Conservation (phyloP, 2,797 vertebrate species). For the Tachyglossus aculeatus region DNA sequence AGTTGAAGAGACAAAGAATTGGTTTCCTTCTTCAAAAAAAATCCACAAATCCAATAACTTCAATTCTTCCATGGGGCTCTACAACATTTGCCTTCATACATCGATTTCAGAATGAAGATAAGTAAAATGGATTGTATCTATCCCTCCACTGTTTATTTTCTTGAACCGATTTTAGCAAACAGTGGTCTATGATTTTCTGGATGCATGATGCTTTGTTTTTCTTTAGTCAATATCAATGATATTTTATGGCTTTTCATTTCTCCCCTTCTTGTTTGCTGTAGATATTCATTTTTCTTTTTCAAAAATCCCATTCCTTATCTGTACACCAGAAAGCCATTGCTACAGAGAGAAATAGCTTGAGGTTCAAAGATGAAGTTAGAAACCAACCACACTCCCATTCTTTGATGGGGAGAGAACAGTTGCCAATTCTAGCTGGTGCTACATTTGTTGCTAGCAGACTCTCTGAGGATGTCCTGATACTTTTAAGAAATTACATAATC, state of each 20-base stretch:
- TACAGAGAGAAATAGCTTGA: background rate
- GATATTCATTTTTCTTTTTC: background rate
- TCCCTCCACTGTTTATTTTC: constrained; percentile 2
- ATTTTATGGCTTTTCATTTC: background rate
- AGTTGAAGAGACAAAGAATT: background rate
- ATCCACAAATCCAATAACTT: background rate
- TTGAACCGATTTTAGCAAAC: background rate
- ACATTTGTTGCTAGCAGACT: background rate
- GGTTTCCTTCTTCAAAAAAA: constrained; percentile 15
- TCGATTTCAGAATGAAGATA: background rate
- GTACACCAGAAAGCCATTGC: background rate
- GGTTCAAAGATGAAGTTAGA: background rate
- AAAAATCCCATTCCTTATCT: background rate
- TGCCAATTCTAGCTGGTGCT: background rate
- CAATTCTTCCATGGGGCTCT: background rate
- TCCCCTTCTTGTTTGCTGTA: background rate
- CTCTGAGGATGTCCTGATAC: background rate
- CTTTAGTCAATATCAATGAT: background rate
- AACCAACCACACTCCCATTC: background rate
- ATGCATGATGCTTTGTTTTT: background rate
- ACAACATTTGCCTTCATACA: background rate
- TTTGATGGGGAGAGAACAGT: background rate
- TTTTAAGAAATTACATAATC: background rate
- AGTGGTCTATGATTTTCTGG: background rate
- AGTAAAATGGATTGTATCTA: background rate